Conservation (phyloP, 2,797 vertebrate species). For the Enteromius thamalakanensis region DNA sequence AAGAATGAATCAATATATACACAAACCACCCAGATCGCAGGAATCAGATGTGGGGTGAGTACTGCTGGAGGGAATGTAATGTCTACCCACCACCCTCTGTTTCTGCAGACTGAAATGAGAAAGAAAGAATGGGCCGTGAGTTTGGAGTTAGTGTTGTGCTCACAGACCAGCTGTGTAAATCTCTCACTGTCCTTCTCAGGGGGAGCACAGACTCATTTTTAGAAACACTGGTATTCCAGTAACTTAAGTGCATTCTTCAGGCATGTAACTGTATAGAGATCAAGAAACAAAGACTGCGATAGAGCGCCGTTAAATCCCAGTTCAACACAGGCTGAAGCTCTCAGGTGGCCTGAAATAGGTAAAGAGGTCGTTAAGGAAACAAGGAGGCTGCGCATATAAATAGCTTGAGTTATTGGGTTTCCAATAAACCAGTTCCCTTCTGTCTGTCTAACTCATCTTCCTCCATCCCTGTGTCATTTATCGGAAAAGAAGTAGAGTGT, state of each 20-base stretch:
- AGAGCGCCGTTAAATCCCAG: conserved; percentile 24
- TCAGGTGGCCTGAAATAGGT: conserved; percentile 43
- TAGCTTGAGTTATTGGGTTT: conserved; percentile 40
- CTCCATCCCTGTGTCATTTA: conserved; percentile 22
- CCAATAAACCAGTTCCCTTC: conserved; percentile 39
- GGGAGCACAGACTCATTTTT: conserved; percentile 64
- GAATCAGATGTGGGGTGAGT: conserved; percentile 28
- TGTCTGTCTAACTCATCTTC: conserved; percentile 10
- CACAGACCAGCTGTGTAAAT: conserved; percentile 66
- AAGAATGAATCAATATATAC: conserved; percentile 3
- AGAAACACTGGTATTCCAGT: conserved; percentile 63
- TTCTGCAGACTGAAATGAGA: conserved; percentile 20
- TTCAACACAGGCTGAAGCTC: conserved; percentile 34
- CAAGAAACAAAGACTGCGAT: conserved; percentile 19
- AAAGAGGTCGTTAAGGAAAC: conserved; percentile 45
- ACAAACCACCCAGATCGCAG: conserved; percentile 20
- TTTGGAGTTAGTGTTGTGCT: conserved; percentile 47
- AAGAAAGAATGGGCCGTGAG: conserved; percentile 32
- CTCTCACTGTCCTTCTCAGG: conserved; percentile 56
- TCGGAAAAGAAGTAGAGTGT: conserved; percentile 43
- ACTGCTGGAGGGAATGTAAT: conserved; percentile 44
- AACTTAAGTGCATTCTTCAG: conserved; percentile 59
- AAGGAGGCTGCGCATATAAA: conserved; percentile 34
- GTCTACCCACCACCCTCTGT: conserved; percentile 15
- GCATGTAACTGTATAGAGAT: conserved; percentile 39